Percentiles rank a stretch among this genome's conserved stretches.
Evolutionary conservation across 2,888 invertebrate species (phyloP).

Genomic region (Pasiphila rectangulata): DNA sequence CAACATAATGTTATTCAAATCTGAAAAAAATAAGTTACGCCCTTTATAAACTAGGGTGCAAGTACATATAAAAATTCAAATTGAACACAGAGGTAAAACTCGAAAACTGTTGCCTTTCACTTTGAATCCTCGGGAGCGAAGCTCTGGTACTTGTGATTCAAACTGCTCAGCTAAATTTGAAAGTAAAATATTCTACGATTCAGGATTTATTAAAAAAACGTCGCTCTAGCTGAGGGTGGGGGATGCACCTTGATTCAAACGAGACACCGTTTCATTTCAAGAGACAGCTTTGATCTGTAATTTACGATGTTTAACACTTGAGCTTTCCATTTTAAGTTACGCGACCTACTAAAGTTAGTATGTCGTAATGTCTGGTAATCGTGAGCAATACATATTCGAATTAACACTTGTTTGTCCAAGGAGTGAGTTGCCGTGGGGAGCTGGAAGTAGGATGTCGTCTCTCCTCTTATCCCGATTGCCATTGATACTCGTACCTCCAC

Average conservation of each 20-base stretch:
- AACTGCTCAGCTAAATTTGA: conserved; percentile 19
- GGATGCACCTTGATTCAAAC: conserved; percentile 16
- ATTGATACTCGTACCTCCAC: too few species aligned
- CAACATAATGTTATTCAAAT: too few species aligned
- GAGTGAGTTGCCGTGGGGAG: too few species aligned
- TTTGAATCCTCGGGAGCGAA: conserved; percentile 24
- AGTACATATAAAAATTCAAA: conserved; percentile 18
- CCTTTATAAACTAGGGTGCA: too few species aligned
- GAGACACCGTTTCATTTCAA: conserved; percentile 12
- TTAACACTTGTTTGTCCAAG: too few species aligned
- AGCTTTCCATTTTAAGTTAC: not conserved
- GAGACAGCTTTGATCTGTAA: not conserved
- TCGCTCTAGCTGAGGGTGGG: conserved; percentile 10
- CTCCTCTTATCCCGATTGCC: too few species aligned
- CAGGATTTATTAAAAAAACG: conserved; percentile 25
- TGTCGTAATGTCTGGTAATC: too few species aligned
- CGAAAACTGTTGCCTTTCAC: conserved; percentile 18
- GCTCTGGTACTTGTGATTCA: conserved; percentile 22
- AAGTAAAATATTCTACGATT: conserved; percentile 26
- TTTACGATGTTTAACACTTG: not conserved
- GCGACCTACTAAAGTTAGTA: too few species aligned
- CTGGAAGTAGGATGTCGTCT: too few species aligned
- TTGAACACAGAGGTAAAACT: conserved; percentile 15
- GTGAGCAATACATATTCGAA: too few species aligned
- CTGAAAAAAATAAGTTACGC: too few species aligned